phyloP scores from a whole-genome alignment of 2,888 invertebrate genomes.

The Artemia sp. region DNA sequence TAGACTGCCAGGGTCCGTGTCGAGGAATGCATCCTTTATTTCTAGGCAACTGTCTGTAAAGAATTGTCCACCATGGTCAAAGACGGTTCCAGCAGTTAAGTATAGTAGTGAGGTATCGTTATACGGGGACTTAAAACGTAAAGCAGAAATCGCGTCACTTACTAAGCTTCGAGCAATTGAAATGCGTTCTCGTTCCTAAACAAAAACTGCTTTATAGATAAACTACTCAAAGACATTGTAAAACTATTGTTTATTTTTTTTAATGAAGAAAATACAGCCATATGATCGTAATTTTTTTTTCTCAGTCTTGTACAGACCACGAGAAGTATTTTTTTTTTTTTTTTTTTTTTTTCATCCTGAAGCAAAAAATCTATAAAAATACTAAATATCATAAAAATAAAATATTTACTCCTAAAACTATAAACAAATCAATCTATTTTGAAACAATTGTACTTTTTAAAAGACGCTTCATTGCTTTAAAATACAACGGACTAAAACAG shows the following conservation, averaged over 20 bases:
- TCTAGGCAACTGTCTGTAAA: conserved; percentile 33
- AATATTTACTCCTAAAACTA: too few relatives aligned
- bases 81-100: conserved; percentile 61
- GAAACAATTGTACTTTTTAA: too few relatives aligned
- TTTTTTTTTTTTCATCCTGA: too few relatives aligned
- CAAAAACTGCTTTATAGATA: not conserved
- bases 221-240: conserved; percentile 16
- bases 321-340: too few relatives aligned
- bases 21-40: conserved; percentile 20
- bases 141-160: conserved; percentile 80
- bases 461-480: too few relatives aligned
- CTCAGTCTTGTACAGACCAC: too few relatives aligned
- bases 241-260: not conserved
- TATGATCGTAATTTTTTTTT: not conserved
- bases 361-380: too few relatives aligned
- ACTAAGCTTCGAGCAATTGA: conserved; percentile 77
- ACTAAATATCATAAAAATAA: too few relatives aligned
- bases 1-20: conserved; percentile 12
- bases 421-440: too few relatives aligned
- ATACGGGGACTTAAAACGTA: conserved; percentile 83
- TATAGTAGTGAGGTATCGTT: conserved; percentile 87
- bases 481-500: too few relatives aligned
- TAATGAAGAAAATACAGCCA: not conserved
- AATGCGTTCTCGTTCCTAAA: conserved; percentile 77
- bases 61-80: conserved; percentile 43